Evolutionary conservation across 2,113 vertebrate genomes (phyloP).

Genomic region (Heloderma charlesbogerti): DNA sequence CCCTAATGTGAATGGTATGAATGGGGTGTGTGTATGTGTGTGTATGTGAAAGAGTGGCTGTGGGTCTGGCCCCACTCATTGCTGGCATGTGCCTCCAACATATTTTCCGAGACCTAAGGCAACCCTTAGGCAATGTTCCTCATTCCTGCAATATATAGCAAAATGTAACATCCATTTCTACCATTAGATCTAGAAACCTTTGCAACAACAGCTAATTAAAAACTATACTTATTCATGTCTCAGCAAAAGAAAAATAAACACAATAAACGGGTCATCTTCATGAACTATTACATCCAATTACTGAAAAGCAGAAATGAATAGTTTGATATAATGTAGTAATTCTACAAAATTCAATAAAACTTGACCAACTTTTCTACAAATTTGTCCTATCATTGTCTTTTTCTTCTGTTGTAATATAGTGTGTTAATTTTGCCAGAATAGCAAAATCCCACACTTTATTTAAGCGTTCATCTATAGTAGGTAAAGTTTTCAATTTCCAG

Average conservation of each 20-base stretch:
- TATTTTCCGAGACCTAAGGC: no score
- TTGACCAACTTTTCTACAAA: not conserved
- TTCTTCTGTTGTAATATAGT: not conserved
- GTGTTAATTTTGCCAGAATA: not conserved
- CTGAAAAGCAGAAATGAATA: not conserved
- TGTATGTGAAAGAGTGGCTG: no score
- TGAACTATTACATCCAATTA: not conserved
- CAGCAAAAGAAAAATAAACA: not conserved
- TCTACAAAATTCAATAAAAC: not conserved
- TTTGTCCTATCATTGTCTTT: not conserved
- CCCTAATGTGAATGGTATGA: no score
- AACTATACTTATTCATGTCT: no score
- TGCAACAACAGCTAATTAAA: no score
- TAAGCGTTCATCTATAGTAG: not conserved
- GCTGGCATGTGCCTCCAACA: no score
- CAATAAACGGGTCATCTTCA: not conserved
- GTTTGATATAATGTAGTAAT: not conserved
- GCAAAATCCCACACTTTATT: not conserved
- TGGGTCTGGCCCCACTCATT: no score
- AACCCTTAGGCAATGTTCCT: no score
- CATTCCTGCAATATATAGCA: no score
- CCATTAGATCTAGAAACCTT: no score
- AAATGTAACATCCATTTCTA: no score
- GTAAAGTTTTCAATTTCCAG: not conserved
- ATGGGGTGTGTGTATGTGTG: no score